phyloP scores from a whole-genome alignment of 2,888 invertebrate genomes.

The Falcaria lacertinaria region DNA sequence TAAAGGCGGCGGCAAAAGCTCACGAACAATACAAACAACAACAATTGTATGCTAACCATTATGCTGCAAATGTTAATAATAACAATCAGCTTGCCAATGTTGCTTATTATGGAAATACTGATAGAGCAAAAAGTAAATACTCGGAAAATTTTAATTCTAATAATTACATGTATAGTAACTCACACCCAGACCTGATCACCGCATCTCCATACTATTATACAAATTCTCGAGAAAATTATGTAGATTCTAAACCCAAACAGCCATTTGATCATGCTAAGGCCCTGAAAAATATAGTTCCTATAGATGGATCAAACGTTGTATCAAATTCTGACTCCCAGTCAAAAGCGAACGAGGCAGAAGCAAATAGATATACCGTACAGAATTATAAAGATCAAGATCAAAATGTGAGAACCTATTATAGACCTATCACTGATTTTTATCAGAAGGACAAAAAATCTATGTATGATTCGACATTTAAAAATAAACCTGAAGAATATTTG shows the following conservation, averaged over 20 bases:
- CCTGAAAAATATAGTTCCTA: constrained; percentile 69
- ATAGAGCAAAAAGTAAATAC: constrained; percentile 49
- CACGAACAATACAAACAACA: constrained; percentile 47
- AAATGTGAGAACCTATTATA: constrained; percentile 48
- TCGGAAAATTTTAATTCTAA: constrained; percentile 34
- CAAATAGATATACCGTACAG: constrained; percentile 33
- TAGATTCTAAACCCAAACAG: constrained; percentile 52
- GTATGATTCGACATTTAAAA: constrained; percentile 58
- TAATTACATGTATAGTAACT: constrained; percentile 33
- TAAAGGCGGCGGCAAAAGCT: constrained; percentile 65
- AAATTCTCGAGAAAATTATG: constrained; percentile 40
- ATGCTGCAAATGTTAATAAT: constrained; percentile 22
- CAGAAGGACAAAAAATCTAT: constrained; percentile 67
- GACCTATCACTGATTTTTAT: constrained; percentile 57
- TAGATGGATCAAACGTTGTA: constrained; percentile 68
- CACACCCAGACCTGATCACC: constrained; percentile 55
- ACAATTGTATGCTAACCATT: constrained; percentile 35
- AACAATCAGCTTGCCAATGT: constrained; percentile 26
- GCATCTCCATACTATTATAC: constrained; percentile 52
- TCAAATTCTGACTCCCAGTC: constrained; percentile 45
- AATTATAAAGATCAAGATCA: constrained; percentile 57
- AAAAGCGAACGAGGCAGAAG: constrained; percentile 36
- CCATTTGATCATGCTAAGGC: constrained; percentile 73
- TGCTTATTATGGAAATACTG: constrained; percentile 33
- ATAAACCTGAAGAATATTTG: constrained; percentile 50